These are phyloP conservation scores for Ptyas mucosa DNA, from an alignment of 2,113 vertebrate species.

Conservation along the genomic window DNA sequence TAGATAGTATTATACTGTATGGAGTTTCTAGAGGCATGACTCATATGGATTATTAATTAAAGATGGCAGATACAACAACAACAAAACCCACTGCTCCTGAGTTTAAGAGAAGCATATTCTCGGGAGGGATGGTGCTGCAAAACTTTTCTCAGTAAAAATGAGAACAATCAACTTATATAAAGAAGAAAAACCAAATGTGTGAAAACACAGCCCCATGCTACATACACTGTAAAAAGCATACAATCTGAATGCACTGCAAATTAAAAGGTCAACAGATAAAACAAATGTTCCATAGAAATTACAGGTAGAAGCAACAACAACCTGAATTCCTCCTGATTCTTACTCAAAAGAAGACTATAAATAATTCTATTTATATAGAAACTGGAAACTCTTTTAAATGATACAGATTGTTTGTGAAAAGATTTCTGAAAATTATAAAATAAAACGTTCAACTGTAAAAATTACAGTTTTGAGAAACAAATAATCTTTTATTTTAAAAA, in stretches of 20 bases:
- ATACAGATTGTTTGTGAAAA: background rate
- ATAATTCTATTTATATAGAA: background rate
- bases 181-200: background rate
- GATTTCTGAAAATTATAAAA: background rate
- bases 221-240: background rate
- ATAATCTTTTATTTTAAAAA: background rate
- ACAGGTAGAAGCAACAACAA: background rate
- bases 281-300: background rate
- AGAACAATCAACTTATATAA: constrained; percentile 23
- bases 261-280: background rate
- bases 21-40: constrained; percentile 20
- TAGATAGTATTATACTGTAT: constrained; percentile 5
- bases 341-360: background rate
- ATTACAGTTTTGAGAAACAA: background rate
- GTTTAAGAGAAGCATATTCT: constrained; percentile 44
- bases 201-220: background rate
- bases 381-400: background rate
- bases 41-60: constrained; percentile 45
- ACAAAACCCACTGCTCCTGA: constrained; percentile 30
- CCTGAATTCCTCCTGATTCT: background rate
- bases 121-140: constrained; percentile 45
- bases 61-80: constrained; percentile 50
- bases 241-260: too few relatives aligned
- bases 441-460: background rate
- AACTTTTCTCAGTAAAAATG: constrained; percentile 12